These are phyloP conservation scores for Gallinago stenura DNA, from an alignment of 2,797 vertebrate genomes.

Conservation along the genomic window DNA sequence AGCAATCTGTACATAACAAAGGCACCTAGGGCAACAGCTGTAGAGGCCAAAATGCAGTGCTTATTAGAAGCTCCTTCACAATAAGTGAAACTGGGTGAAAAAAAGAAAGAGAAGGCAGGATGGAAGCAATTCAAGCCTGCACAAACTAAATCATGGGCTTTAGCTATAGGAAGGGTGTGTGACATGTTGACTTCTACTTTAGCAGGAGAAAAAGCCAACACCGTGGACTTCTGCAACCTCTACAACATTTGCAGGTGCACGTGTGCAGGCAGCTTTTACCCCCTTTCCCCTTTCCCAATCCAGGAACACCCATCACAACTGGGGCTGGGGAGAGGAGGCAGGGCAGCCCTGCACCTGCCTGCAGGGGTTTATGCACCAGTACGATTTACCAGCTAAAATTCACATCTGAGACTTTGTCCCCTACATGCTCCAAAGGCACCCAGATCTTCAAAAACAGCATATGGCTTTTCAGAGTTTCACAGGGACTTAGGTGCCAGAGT, in stretches of 20 bases:
- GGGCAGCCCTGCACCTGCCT: background rate
- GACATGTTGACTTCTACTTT: background rate
- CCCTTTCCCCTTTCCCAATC: background rate
- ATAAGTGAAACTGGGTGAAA: background rate
- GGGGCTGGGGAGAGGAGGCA: background rate
- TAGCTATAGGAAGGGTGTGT: background rate
- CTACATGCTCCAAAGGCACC: background rate
- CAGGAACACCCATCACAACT: background rate
- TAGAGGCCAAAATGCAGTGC: background rate
- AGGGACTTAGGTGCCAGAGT: fast-evolving
- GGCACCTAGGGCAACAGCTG: background rate
- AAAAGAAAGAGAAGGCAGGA: background rate
- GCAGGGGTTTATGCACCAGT: background rate
- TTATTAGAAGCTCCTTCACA: background rate
- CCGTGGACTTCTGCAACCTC: background rate
- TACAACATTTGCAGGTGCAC: background rate
- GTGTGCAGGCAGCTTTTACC: background rate
- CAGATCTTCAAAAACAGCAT: background rate
- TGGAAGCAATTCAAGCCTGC: background rate
- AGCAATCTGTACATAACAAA: background rate
- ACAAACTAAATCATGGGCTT: background rate
- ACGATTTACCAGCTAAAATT: background rate
- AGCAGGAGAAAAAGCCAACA: background rate
- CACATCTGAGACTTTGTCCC: background rate
- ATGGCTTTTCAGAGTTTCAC: background rate